A percentile compares a stretch with the other conserved stretches of the same genome.
Conservation (phyloP, 1,140 invertebrate genomes). For the Nasonia giraulti region DNA sequence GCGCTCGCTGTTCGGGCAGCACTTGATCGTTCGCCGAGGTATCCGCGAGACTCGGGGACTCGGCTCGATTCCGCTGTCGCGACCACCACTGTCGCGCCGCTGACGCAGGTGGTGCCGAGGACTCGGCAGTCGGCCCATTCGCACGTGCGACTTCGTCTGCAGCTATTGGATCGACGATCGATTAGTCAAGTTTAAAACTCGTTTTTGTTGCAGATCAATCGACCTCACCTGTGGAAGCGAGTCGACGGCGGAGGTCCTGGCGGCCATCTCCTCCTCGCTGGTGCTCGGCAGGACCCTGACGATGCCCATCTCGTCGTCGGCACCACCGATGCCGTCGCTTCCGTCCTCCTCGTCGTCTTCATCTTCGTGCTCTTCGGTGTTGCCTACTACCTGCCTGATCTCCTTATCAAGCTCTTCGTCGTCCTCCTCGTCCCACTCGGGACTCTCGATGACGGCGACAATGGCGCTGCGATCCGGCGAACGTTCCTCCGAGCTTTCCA, state of each 20-base stretch:
- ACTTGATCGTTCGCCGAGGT: constrained; percentile 65
- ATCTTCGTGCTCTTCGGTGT: constrained; percentile 60
- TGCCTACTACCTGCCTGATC: constrained; percentile 62
- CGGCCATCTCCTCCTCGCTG: constrained; percentile 67
- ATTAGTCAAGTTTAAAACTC: not conserved
- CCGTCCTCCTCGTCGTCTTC: constrained; percentile 37
- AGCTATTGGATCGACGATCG: not conserved
- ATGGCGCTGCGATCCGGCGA: constrained; percentile 70
- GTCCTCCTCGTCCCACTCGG: constrained; percentile 70
- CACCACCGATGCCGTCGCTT: not conserved
- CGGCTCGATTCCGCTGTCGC: constrained; percentile 72
- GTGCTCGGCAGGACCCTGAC: constrained; percentile 68
- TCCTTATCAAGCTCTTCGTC: constrained; percentile 67
- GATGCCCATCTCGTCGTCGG: constrained; percentile 61
- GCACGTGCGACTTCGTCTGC: constrained; percentile 13
- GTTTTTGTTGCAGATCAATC: not conserved
- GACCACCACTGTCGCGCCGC: constrained; percentile 68
- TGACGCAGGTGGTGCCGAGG: constrained; percentile 55
- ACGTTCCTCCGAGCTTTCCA: constrained; percentile 68
- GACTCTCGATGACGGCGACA: constrained; percentile 71
- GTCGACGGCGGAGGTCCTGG: constrained; percentile 58
- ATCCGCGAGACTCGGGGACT: constrained; percentile 72
- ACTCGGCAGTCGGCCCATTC: not conserved
- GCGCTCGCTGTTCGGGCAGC: constrained; percentile 67
- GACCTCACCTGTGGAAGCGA: constrained; percentile 65